Evolutionary conservation across 2,113 vertebrate species (phyloP).

Genomic region (Tringa solitaria): DNA sequence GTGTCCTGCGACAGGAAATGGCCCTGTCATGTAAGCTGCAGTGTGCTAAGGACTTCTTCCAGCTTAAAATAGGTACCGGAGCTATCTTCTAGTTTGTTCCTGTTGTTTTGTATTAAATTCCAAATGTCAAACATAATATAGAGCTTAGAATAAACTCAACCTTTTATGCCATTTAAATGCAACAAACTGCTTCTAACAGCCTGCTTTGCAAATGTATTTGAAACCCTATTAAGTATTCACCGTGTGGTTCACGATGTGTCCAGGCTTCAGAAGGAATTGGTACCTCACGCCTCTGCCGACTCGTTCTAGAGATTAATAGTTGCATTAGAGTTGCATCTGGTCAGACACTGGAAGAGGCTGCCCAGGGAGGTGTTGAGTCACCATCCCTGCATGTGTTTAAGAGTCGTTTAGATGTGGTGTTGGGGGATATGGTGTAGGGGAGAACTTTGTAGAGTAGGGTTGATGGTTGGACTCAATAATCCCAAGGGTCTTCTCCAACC

Average conservation of each 20-base stretch:
- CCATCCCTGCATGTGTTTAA: too few relatives aligned
- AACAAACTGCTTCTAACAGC: not conserved
- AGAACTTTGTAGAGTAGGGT: too few relatives aligned
- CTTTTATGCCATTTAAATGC: constrained; percentile 29
- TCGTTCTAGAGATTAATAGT: not conserved
- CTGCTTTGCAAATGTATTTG: not conserved
- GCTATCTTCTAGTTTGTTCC: not conserved
- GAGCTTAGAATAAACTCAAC: constrained; percentile 20
- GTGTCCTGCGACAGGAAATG: not conserved
- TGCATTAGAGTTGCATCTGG: too few relatives aligned
- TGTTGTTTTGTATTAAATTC: constrained; percentile 8
- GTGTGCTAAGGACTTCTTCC: not conserved
- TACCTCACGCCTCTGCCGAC: not conserved
- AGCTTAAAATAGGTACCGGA: not conserved
- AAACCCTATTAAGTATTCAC: not conserved
- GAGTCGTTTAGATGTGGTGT: too few relatives aligned
- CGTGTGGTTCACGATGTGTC: not conserved
- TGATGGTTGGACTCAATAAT: too few relatives aligned
- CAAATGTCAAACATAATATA: not conserved
- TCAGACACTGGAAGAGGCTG: too few relatives aligned
- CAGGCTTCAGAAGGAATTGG: not conserved
- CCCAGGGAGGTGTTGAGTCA: too few relatives aligned
- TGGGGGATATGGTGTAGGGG: too few relatives aligned
- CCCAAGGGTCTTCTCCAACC: too few relatives aligned
- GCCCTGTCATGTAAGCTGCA: not conserved